Evolutionary conservation across 1,140 invertebrate genomes (phyloP), one percentile per base, ranked within the genome.

Genomic region (Adelges cooleyi): DNA sequence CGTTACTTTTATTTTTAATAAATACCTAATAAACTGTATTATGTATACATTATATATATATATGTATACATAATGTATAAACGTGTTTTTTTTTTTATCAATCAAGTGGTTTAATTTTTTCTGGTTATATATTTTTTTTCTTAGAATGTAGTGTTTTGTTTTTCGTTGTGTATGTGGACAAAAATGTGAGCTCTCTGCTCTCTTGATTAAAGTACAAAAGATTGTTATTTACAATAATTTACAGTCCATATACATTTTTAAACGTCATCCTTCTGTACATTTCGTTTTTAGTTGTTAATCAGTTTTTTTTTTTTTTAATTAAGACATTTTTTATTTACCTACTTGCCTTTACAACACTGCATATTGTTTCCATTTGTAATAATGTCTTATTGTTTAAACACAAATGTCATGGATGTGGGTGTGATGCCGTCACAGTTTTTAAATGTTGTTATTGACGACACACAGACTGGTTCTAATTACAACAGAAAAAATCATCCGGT

Each of bases 341-440:
- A n/a, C n/a, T n/a, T 17, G 40, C 40, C 3, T 44, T 18, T 44
- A n/a, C 15, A 3, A 10, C 20, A 44, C 20, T 17, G 40, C 20
- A 17, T 2, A 44, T 17, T 13, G 1, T 44, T 44, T 44, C 20
- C n/a, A 2, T 2, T 11, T 2, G 29, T 1, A 38, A 54, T 54
- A 20, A 38, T 9, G 52, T 54, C 54, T 4, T 27, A 18, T 33
- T 59, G 23, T 44, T 11, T 13, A 42, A 59, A 46, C n/a, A 18
- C 46, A 29, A 17, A 18, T 38, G 27, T 49, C n/a, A 51, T 22
- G 23, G 67, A 65, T 11, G 2, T 53, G 8, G 50, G 59, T 25
- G 8, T 67, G 27, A 56, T 67, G 36, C 67, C 67, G 13, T 65
- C 67, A 6, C 67, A 68, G 25, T 67, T 68, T 52, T 52, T 67